phyloP scores from a whole-genome alignment of 2,888 invertebrate species.

The Amphipyra tragopoginis region DNA sequence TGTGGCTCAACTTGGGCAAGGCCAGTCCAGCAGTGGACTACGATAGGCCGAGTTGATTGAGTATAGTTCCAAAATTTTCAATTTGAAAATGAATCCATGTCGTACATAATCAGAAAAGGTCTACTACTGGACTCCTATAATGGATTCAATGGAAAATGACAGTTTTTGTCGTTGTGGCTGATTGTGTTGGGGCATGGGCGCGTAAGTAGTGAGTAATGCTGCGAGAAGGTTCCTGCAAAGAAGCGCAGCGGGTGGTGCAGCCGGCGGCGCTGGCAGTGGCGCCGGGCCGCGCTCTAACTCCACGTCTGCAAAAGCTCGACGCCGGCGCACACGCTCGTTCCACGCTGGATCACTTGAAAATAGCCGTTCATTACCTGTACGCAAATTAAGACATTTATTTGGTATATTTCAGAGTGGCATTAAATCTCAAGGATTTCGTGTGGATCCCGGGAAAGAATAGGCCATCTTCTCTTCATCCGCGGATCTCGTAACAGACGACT shows the following conservation, averaged over 20 bases:
- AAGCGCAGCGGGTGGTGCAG: constrained; percentile 70
- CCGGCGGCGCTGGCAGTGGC: constrained; percentile 50
- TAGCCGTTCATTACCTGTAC: constrained; percentile 68
- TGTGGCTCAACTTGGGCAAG: too few species aligned
- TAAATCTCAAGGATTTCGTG: too few species aligned
- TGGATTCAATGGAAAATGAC: constrained; percentile 92
- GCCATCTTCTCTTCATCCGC: too few species aligned
- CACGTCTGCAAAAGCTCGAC: constrained; percentile 92
- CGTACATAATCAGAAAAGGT: too few species aligned
- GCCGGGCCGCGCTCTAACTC: constrained; percentile 90
- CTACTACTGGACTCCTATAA: constrained; percentile 90
- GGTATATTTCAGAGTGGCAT: not conserved
- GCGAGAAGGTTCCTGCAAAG: constrained; percentile 88
- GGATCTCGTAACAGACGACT: too few species aligned
- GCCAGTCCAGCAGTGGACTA: too few species aligned
- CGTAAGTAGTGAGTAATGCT: constrained; percentile 80
- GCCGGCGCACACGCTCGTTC: constrained; percentile 89
- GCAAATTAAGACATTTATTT: constrained; percentile 11
- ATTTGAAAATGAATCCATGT: too few species aligned
- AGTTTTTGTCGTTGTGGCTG: constrained; percentile 80
- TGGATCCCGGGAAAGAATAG: too few species aligned
- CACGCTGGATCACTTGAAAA: constrained; percentile 78
- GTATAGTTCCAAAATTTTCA: too few species aligned
- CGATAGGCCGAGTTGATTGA: too few species aligned
- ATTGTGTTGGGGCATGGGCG: constrained; percentile 67